Evolutionary conservation across 2,113 vertebrate species (phyloP).

Genomic region (Apodemus speciosus): DNA sequence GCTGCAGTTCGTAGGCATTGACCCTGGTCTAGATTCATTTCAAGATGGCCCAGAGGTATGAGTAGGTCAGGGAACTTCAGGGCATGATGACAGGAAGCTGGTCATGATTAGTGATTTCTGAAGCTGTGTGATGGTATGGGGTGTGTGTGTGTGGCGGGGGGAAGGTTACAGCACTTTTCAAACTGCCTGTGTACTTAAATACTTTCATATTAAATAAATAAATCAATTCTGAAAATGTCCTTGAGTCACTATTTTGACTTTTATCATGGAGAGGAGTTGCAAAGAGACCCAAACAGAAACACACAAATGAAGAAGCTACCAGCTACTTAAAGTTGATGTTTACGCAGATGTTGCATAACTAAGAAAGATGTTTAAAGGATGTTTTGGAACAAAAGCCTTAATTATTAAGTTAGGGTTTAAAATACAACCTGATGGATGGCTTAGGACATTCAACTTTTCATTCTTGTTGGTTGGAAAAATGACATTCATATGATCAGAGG

Average conservation of each 20-base stretch:
- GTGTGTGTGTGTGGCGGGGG: rapidly evolving
- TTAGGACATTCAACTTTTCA: neutral
- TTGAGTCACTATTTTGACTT: neutral
- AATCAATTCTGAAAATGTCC: neutral
- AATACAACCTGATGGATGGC: neutral
- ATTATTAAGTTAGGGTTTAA: neutral
- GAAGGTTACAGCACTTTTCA: too few species aligned
- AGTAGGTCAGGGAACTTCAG: neutral
- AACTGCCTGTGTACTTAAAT: neutral
- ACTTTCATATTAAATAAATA: neutral
- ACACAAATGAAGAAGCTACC: neutral
- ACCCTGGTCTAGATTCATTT: neutral
- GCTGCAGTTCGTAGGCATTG: neutral
- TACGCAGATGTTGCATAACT: neutral
- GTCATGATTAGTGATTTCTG: neutral
- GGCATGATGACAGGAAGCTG: neutral
- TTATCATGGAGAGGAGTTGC: neutral
- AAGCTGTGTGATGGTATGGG: too few species aligned
- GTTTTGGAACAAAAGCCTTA: neutral
- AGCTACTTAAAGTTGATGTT: neutral
- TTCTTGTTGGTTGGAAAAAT: neutral
- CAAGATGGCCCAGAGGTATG: neutral
- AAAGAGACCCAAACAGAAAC: neutral
- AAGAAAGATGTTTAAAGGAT: neutral
- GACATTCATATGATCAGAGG: neutral